phyloP scores from a whole-genome alignment of 2,113 vertebrate genomes.

The Sphaerodactylus townsendi region DNA sequence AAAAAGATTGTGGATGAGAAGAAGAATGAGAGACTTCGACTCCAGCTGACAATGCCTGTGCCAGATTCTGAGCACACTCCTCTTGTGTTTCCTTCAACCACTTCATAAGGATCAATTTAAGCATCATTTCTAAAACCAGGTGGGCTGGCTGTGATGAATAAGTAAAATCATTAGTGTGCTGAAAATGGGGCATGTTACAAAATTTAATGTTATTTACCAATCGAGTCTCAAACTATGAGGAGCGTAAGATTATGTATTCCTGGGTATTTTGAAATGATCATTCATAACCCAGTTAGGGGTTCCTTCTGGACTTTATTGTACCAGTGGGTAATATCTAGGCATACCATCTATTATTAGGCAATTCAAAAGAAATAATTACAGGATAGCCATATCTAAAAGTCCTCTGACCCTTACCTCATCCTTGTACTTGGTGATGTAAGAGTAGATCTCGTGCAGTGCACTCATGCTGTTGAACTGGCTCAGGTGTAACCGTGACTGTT shows the following conservation, averaged over 20 bases:
- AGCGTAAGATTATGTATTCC: not conserved
- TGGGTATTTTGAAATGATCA: not conserved
- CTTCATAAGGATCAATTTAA: not conserved
- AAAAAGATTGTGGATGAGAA: not conserved
- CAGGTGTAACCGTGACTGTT: conserved; percentile 95
- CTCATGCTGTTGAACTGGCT: conserved; percentile 99
- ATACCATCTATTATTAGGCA: not conserved
- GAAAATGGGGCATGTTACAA: no score
- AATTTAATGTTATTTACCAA: not conserved
- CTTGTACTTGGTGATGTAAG: conserved; percentile 98
- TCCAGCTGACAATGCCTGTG: not conserved
- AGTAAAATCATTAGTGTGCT: not conserved
- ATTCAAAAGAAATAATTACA: not conserved
- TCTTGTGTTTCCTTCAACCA: not conserved
- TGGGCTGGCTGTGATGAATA: not conserved
- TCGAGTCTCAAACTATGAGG: not conserved
- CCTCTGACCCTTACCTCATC: conserved; percentile 83
- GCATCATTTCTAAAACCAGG: not conserved
- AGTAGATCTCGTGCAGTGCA: conserved; percentile 96
- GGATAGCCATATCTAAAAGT: not conserved
- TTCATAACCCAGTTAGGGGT: not conserved
- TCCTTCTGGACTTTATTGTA: not conserved
- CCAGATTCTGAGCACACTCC: not conserved
- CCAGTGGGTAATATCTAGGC: not conserved
- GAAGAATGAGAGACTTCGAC: not conserved